phyloP scores from a whole-genome alignment of 2,113 vertebrate genomes.

The Pleuronectes platessa region DNA sequence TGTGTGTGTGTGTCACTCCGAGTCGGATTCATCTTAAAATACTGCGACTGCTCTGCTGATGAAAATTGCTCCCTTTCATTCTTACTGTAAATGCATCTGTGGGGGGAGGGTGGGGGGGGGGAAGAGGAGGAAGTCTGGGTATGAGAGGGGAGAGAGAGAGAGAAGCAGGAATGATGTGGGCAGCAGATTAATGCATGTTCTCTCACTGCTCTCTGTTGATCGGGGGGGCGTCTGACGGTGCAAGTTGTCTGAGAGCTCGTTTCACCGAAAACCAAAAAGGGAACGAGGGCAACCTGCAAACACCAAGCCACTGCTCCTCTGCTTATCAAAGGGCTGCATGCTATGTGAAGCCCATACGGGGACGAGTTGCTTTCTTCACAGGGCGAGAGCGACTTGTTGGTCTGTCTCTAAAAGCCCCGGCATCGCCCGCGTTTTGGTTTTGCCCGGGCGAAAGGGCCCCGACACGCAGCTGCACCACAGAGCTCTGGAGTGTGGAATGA shows the following conservation, averaged over 20 bases:
- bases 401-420: conserved; percentile 8
- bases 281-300: conserved; percentile 3
- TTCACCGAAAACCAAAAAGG: conserved; percentile 56
- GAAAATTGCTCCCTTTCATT: conserved; percentile 74
- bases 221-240: conserved; percentile 45
- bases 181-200: conserved; percentile 64
- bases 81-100: conserved; percentile 50
- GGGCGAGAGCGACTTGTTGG: conserved; percentile 40
- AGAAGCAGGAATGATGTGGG: conserved; percentile 68
- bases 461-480: conserved; percentile 58
- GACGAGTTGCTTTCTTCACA: conserved; percentile 36
- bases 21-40: conserved; percentile 74
- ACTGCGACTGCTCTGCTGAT: conserved; percentile 65
- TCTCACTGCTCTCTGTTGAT: conserved; percentile 58
- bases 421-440: conserved; percentile 41
- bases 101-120: not conserved
- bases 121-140: not conserved
- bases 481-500: conserved; percentile 58
- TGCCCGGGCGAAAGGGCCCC: conserved; percentile 35
- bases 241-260: conserved; percentile 56
- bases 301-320: conserved; percentile 44
- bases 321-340: conserved; percentile 52
- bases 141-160: not conserved
- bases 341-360: conserved; percentile 51
- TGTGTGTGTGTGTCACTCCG: conserved; percentile 52